These are phyloP conservation scores for Pseudomyrmex cubaensis DNA, from an alignment of 1,140 invertebrate species.

Conservation along the genomic window DNA sequence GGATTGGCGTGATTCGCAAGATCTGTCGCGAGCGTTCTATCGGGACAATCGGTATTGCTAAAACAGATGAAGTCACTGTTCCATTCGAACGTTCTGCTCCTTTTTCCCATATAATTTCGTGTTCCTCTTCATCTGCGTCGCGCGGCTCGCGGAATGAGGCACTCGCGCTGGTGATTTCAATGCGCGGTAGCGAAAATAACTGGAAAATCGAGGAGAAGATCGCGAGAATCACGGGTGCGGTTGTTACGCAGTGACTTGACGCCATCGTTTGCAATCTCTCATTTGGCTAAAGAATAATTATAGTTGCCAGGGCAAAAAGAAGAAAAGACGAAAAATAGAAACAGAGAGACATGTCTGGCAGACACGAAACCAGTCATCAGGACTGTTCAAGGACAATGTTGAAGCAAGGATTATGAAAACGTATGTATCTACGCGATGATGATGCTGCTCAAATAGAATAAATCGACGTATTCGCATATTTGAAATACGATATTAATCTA, in stretches of 20 bases:
- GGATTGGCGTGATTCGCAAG: background rate
- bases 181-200: slow-evolving; percentile 52
- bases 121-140: background rate
- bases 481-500: slow-evolving; percentile 16
- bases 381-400: slow-evolving; percentile 50
- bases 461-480: slow-evolving; percentile 22
- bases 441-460: slow-evolving; percentile 6
- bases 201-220: slow-evolving; percentile 35
- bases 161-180: slow-evolving; percentile 67
- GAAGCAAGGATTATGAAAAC: slow-evolving; percentile 64
- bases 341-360: slow-evolving; percentile 33
- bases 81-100: background rate
- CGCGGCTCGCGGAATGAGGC: slow-evolving; percentile 19
- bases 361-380: slow-evolving; percentile 25
- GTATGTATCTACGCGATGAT: slow-evolving; percentile 56
- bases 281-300: background rate
- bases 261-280: slow-evolving; percentile 1
- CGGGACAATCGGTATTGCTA: background rate
- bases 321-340: background rate
- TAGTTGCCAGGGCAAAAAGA: slow-evolving; percentile 7
- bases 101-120: background rate
- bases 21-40: background rate
- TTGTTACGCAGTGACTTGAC: slow-evolving; percentile 30
- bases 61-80: slow-evolving; percentile 24
- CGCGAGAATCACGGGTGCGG: background rate